phyloP scores from a whole-genome alignment of 2,888 invertebrate species.

The Sepioteuthis lessoniana region DNA sequence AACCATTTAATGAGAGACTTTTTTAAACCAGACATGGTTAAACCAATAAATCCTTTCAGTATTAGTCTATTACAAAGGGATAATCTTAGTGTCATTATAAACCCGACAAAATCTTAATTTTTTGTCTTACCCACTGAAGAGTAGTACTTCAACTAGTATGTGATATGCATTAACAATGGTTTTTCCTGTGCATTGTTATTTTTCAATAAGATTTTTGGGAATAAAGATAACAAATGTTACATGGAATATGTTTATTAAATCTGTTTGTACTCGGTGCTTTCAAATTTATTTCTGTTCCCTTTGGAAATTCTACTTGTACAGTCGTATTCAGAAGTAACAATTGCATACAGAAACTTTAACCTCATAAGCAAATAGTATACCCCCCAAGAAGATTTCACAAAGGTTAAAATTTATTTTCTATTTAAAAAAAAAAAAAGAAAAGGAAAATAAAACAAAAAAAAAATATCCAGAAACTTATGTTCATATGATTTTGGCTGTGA shows the following conservation, averaged over 20 bases:
- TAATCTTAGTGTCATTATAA: too few species aligned
- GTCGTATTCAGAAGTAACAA: not conserved
- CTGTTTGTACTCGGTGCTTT: too few species aligned
- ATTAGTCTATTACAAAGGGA: too few species aligned
- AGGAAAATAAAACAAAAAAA: not conserved
- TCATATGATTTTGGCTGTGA: not conserved
- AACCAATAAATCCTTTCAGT: too few species aligned
- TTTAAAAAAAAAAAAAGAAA: not conserved
- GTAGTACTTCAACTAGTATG: not conserved
- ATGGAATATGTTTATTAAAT: not conserved
- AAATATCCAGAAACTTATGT: not conserved
- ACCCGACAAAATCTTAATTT: too few species aligned
- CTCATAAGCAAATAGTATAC: conserved; percentile 6
- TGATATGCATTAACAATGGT: not conserved
- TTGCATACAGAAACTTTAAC: conserved; percentile 4
- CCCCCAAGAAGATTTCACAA: not conserved
- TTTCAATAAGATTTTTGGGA: not conserved
- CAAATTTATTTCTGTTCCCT: not conserved
- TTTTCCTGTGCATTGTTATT: not conserved
- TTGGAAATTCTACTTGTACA: not conserved
- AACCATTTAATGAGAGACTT: too few species aligned
- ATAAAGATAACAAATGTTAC: not conserved
- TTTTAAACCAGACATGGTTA: too few species aligned
- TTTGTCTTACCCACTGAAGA: not conserved
- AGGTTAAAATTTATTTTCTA: not conserved